These are phyloP conservation scores for Mythimna lalbum DNA, from an alignment of 2,888 invertebrate genomes.

Conservation along the genomic window DNA sequence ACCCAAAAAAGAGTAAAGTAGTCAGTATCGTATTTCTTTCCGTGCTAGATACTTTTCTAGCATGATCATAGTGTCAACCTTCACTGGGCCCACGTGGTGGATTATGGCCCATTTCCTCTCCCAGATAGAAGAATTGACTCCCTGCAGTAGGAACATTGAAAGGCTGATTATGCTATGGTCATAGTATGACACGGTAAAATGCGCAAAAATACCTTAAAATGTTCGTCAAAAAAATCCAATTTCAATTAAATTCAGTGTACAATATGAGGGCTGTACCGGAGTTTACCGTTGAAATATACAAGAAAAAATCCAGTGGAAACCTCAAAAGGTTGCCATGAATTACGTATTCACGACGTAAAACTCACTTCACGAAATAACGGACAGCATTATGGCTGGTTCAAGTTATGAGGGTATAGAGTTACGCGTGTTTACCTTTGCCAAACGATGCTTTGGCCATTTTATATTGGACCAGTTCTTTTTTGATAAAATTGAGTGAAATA, in stretches of 20 bases:
- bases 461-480: not conserved
- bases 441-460: not conserved
- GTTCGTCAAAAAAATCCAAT: slow-evolving; percentile 26
- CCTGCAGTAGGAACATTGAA: no score
- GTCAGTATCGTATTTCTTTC: no score
- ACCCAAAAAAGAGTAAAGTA: no score
- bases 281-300: slow-evolving; percentile 54
- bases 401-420: slow-evolving; percentile 50
- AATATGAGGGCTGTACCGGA: slow-evolving; percentile 35
- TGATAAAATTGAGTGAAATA: not conserved
- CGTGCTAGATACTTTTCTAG: no score
- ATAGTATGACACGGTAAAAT: no score
- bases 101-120: no score
- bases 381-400: slow-evolving; percentile 67
- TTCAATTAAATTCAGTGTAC: slow-evolving; percentile 39
- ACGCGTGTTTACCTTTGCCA: not conserved
- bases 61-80: no score
- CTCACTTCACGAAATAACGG: slow-evolving; percentile 77
- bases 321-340: slow-evolving; percentile 72
- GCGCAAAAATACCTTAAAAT: not conserved
- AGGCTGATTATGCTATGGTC: no score
- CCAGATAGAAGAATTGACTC: no score
- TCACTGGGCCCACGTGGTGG: no score
- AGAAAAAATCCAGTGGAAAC: slow-evolving; percentile 69
- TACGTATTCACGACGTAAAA: slow-evolving; percentile 77